Percentiles rank a stretch among this genome's conserved stretches.
Conservation (phyloP, 1,140 invertebrate genomes). For the Drosophila miranda region DNA sequence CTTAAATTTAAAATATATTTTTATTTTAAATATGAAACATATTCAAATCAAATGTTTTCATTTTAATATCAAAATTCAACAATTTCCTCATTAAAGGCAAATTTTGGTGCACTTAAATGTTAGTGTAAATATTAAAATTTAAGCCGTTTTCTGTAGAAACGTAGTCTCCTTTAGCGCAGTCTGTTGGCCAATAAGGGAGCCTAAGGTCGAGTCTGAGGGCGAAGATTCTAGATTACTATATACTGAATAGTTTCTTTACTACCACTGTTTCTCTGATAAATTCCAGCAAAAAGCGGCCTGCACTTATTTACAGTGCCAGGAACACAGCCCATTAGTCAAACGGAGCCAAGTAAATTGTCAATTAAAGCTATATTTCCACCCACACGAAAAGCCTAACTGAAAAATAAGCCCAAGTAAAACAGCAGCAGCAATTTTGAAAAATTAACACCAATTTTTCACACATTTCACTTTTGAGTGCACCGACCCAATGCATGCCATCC, state of each 20-base stretch:
- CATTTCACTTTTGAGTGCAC: conserved; percentile 67
- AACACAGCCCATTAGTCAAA: conserved; percentile 38
- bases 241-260: no score
- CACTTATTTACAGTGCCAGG: conserved; percentile 4
- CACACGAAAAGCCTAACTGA: conserved; percentile 21
- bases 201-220: no score
- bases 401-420: neutral
- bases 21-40: no score
- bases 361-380: conserved; percentile 62
- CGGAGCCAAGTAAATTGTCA: conserved; percentile 57
- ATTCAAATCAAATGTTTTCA: no score
- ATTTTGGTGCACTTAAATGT: no score
- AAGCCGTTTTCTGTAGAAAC: no score
- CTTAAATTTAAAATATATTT: no score
- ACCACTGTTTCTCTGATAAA: neutral
- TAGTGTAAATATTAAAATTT: no score
- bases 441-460: conserved; percentile 66
- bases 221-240: neutral
- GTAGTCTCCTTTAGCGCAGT: no score
- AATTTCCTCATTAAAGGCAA: no score
- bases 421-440: conserved; percentile 20
- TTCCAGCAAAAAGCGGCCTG: neutral
- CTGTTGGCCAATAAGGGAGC: no score
- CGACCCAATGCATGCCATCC: conserved; percentile 29
- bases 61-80: no score